phyloP scores from a whole-genome alignment of 1,140 invertebrate species.

The Triops longicaudatus region DNA sequence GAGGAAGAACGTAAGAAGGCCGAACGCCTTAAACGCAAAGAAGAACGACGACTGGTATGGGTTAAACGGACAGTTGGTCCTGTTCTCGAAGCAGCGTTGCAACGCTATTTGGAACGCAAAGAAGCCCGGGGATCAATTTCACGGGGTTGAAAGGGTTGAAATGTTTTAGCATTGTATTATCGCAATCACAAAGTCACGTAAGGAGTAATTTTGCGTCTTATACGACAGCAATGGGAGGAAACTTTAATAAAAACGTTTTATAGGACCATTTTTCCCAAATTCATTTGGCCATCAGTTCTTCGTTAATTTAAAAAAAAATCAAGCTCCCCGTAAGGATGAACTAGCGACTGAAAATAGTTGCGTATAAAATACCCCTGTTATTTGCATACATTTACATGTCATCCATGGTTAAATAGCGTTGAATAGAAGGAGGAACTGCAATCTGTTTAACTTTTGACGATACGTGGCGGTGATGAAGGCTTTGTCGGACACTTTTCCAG shows the following conservation, averaged over 20 bases:
- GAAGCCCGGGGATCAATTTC: slow-evolving; percentile 38
- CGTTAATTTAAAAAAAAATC: neutral
- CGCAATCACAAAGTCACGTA: neutral
- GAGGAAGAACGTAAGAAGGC: slow-evolving; percentile 32
- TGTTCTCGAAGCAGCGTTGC: slow-evolving; percentile 66
- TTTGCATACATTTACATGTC: slow-evolving; percentile 6
- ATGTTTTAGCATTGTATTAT: neutral
- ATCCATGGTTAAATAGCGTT: slow-evolving; percentile 32
- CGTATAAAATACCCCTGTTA: neutral
- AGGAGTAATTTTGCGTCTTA: neutral
- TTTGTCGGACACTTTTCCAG: slow-evolving; percentile 31
- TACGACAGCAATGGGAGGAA: neutral
- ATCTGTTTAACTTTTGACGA: slow-evolving; percentile 23
- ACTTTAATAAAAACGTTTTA: neutral
- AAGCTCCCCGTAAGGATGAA: neutral
- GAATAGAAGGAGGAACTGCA: slow-evolving; percentile 31
- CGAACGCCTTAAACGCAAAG: slow-evolving; percentile 29
- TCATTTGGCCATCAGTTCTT: slow-evolving; percentile 16
- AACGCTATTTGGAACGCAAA: slow-evolving; percentile 70
- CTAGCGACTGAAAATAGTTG: neutral
- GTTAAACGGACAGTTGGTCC: slow-evolving; percentile 73
- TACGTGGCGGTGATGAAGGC: slow-evolving; percentile 27
- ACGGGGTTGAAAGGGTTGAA: neutral
- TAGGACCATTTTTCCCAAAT: neutral
- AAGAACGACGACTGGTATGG: slow-evolving; percentile 61